Evolutionary conservation across 2,888 invertebrate genomes (phyloP).

Genomic region (Pomacea canaliculata): DNA sequence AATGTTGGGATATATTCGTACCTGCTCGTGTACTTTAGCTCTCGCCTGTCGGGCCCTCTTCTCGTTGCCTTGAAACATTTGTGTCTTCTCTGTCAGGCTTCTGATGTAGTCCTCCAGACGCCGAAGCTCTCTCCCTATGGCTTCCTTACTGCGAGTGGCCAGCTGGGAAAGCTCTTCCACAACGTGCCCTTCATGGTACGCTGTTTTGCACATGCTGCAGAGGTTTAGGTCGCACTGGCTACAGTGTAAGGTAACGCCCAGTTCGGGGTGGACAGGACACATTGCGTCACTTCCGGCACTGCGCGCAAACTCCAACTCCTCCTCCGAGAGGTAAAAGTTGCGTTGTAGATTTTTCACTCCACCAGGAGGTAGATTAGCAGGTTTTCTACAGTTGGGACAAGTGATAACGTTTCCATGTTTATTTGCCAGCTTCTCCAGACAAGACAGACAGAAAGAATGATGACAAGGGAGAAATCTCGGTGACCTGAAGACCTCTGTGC

Average conservation of each 20-base stretch:
- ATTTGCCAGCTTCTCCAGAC: constrained; percentile 5
- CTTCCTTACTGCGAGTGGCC: not conserved
- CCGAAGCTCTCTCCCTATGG: not conserved
- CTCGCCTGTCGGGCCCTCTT: no score
- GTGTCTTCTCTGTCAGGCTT: no score
- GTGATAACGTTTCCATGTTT: not conserved
- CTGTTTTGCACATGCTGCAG: constrained; percentile 8
- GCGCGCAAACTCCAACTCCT: constrained; percentile 5
- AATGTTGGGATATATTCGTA: no score
- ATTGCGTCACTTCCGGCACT: not conserved
- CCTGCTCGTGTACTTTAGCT: no score
- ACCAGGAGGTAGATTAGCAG: not conserved
- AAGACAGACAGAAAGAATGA: constrained; percentile 6
- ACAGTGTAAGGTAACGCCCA: not conserved
- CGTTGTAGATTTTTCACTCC: not conserved
- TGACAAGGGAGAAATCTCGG: constrained; percentile 6
- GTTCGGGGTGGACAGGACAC: not conserved
- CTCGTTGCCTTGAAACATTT: no score
- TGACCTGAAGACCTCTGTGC: constrained; percentile 6
- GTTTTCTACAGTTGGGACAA: not conserved
- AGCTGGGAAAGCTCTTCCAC: constrained; percentile 4
- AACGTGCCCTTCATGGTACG: constrained; percentile 2
- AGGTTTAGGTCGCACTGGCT: not conserved
- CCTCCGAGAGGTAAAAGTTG: constrained; percentile 14
- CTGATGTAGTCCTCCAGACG: no score